Evolutionary conservation across 23 tunicate genomes (phyloP).

Genomic region (Botrylloides violaceus): DNA sequence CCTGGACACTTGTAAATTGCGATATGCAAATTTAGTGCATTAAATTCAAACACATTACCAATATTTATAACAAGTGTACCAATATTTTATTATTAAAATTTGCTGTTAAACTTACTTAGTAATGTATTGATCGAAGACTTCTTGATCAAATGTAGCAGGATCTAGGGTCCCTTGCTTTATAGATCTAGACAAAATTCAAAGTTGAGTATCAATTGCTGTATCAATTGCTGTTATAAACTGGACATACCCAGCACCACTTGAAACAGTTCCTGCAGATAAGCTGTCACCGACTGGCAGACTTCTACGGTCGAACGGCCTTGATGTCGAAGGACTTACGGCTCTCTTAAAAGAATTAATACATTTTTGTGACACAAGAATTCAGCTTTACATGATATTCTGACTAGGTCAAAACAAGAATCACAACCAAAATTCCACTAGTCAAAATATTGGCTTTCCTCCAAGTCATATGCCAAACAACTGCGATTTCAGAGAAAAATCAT

Average conservation of each 20-base stretch:
- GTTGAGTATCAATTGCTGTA: background rate
- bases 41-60: too few species aligned
- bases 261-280: constrained; percentile 84
- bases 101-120: constrained; percentile 80
- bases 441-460: too few species aligned
- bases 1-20: too few species aligned
- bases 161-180: constrained; percentile 85
- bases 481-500: too few species aligned
- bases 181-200: constrained; percentile 31
- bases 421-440: too few species aligned
- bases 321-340: background rate
- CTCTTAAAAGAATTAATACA: background rate
- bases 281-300: constrained; percentile 19
- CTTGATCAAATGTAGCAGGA: constrained; percentile 70
- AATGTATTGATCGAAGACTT: constrained; percentile 77
- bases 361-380: background rate
- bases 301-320: background rate
- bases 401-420: too few species aligned
- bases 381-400: too few species aligned
- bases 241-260: constrained; percentile 94
- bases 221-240: background rate
- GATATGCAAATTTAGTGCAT: too few species aligned
- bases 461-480: too few species aligned
- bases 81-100: background rate
- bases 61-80: background rate